Percentiles rank a stretch among this genome's conserved stretches.
Conservation (phyloP, 2,888 invertebrate species). For the Nebria salina region DNA sequence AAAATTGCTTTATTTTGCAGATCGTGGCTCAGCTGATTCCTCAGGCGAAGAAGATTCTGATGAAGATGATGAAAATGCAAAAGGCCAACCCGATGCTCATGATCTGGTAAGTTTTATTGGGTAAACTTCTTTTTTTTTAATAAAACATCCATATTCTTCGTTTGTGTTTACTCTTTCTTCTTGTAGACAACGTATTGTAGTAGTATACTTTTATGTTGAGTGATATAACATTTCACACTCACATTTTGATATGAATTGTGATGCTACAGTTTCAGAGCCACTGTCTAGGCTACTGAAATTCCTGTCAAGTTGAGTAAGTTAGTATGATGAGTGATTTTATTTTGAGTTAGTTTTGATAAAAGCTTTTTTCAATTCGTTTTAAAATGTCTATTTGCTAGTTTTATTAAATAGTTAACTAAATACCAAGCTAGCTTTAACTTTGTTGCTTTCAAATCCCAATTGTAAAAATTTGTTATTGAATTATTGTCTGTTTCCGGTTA, state of each 20-base stretch:
- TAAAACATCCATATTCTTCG: not conserved
- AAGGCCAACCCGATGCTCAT: conserved; percentile 71
- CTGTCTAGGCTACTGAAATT: conserved; percentile 56
- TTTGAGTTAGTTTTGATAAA: conserved; percentile 30
- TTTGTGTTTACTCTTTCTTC: conserved; percentile 18
- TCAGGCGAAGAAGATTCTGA: conserved; percentile 81
- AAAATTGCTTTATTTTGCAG: conserved; percentile 46
- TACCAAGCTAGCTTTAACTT: conserved; percentile 24
- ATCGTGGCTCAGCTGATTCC: conserved; percentile 71
- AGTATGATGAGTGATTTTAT: conserved; percentile 15
- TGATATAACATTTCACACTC: not conserved
- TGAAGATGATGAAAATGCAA: conserved; percentile 73
- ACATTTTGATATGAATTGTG: conserved; percentile 33
- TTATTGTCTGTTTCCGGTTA: too few relatives aligned
- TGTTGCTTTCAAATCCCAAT: conserved; percentile 19
- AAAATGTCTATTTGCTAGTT: not conserved
- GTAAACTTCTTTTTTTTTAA: not conserved
- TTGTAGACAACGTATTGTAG: conserved; percentile 41
- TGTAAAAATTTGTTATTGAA: not conserved
- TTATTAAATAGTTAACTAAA: not conserved
- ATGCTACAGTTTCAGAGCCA: conserved; percentile 57
- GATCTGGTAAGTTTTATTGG: conserved; percentile 68
- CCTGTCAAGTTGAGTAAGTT: conserved; percentile 55
- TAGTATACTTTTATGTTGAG: conserved; percentile 38
- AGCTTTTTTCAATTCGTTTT: conserved; percentile 43